These are phyloP conservation scores for Siphamia tubifer DNA, from an alignment of 2,113 vertebrate genomes.

Conservation along the genomic window DNA sequence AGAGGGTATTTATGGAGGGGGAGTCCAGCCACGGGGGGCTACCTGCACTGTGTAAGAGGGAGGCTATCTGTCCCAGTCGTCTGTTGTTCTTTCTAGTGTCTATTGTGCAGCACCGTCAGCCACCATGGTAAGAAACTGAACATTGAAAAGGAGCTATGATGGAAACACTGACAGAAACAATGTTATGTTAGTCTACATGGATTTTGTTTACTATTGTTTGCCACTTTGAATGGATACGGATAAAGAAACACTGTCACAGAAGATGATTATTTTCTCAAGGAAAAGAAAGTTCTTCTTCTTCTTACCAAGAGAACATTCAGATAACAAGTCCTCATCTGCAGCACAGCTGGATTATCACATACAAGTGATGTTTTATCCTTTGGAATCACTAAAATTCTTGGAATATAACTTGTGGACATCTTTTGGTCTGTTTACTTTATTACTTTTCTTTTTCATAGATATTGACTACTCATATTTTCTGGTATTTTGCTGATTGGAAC, in stretches of 20 bases:
- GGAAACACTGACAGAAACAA: not conserved
- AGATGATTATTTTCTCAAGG: conserved; percentile 18
- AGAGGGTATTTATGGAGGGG: conserved; percentile 64
- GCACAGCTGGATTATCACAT: not conserved
- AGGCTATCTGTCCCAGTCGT: conserved; percentile 8
- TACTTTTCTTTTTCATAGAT: too few relatives aligned
- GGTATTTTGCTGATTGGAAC: not conserved
- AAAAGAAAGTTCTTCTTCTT: not conserved
- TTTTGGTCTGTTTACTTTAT: not conserved
- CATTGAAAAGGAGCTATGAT: not conserved
- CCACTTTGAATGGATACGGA: conserved; percentile 3
- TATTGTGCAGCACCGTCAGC: conserved; percentile 34
- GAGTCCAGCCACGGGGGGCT: not conserved
- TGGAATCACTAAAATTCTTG: not conserved
- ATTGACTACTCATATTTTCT: too few relatives aligned
- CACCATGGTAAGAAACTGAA: conserved; percentile 68
- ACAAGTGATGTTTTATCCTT: not conserved
- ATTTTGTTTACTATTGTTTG: not conserved
- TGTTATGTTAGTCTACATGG: not conserved
- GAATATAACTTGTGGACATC: not conserved
- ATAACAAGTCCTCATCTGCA: not conserved
- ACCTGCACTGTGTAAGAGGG: conserved; percentile 4
- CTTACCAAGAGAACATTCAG: not conserved
- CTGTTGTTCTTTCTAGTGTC: conserved; percentile 7
- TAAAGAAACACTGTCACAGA: not conserved